Base-by-base conservation (phyloP, 2,113 vertebrate species). In the Plectropomus leopardus region DNA sequence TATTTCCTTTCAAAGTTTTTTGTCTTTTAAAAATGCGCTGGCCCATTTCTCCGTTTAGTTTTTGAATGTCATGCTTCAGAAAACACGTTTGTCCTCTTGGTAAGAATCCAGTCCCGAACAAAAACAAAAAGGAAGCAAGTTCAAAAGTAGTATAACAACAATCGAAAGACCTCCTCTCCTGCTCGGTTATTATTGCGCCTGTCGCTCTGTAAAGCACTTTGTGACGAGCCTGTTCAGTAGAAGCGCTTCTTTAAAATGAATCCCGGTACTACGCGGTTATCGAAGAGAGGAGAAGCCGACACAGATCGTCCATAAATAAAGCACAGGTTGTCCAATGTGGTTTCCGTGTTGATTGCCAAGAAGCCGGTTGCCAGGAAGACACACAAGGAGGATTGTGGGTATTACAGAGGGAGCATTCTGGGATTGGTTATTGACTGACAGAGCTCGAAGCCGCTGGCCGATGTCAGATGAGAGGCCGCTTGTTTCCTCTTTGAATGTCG, bases 141-240 rank as follows among this genome's bases (percentile, higher is more conserved):
- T 69, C 26, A 76, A 51, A 84, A 51, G 64, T 24, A 60, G 28
- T 30, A 40, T 1, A 28, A 44, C 60, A 10, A 34, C 73, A 72
- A 55, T 65, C 60, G 17, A 34, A 45, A 19, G 4, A 59, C 13
- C 60, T 57, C 66, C 63, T 44, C 8, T 74, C 24, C 19, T 5
- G 30, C 19, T 75, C 48, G 9, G 8, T 24, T 83, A n/a, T 45
- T 26, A 3, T 47, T 60, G 68, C 45, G 66, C 21, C 77, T 34
- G 77, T 83, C 76, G 19, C 86, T 84, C 89, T 55, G 42, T 88
- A 92, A 90, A 93, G 91, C 92, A 92, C 92, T 92, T 93, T 84
- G 91, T 92, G 92, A 91, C 79, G 1, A 90, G 87, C 90, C 86
- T 67, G 82, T 82, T 86, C 71, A 57, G 68, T 78, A 81, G 87